Evolutionary conservation across 1,140 invertebrate genomes (phyloP), one percentile per base, ranked within the genome.

Genomic region (Sycobia sp.): DNA sequence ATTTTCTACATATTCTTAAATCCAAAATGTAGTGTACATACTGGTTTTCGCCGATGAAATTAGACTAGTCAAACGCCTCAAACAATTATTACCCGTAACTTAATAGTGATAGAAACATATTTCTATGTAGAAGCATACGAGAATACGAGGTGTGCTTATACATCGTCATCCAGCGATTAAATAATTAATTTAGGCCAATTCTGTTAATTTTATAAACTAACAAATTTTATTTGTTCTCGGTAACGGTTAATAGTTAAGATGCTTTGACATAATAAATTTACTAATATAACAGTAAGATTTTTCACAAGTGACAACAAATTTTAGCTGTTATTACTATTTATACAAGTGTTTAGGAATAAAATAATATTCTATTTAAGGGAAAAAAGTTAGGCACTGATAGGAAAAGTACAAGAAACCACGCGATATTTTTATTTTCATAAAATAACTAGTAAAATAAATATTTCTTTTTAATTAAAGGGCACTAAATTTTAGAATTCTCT

Each of bases 31-130:
- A 46, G 59, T 64, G 53, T 25, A 57, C 57, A 57, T 23, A n/a
- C 50, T 56, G 25, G 49, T 38, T 38, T 58, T 65, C 23, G 55
- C 41, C 46, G 27, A 58, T 59, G 55, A 65, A 65, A 54, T 65
- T 65, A 58, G 55, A 65, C 62, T 65, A 65, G 55, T 63, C 16
- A 56, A 63, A 63, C 38, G 46, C 46, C 62, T 51, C 29, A 20
- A 63, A 50, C 27, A 57, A 62, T 50, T n/a, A n/a, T n/a, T 57
- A 46, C 36, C 38, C 36, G 51, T 25, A 41, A 50, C 41, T 8
- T 46, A 54, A 46, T 54, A 46, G 25, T 54, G 10, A 22, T 44
- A 62, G 53, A 46, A 54, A 62, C 55, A 51, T 49, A 39, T 51
- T 51, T 38, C 32, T 54, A 29, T 38, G 36, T 44, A 49, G 57